Evolutionary conservation across 2,113 vertebrate species (phyloP), one percentile per base, ranked within the genome.

Genomic region (Anoura caudifer): DNA sequence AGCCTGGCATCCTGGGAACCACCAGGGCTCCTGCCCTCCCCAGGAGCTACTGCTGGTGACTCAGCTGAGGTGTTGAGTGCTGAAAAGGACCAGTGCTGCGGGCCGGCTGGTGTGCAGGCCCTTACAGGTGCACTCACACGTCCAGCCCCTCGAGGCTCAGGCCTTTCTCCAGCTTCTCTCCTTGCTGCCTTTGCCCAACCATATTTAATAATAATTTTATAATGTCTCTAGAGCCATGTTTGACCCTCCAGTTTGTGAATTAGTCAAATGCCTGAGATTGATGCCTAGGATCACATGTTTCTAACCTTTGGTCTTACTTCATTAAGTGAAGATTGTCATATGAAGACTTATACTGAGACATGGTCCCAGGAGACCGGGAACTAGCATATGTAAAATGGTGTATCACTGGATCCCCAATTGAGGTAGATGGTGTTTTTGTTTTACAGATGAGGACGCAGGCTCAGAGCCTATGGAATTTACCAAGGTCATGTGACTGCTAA

Each of bases 21-120:
- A 3, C 28, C 1, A 2, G 54, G 17, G 22, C 22, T 38, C 36
- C 26, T 22, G 7, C 22, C 10, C 47, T 28, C 59, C 7, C 16
- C 2, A 0, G n/a, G 47, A 50, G 22, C 33, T 61, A 26, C 41
- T 81, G 56, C 54, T 3, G 22, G 63, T 3, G 28, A 47, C 54
- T 8, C 24, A 52, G 33, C 41, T 5, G 36, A 26, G 22, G 50
- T 33, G 7, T 17, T 26, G 14, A 2, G 0, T 1, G 3, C 43
- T 31, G 61, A 43, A 0, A 11, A 90, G 6, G 43, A 33, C 17
- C 31, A 31, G 6, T 26, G 7, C 50, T 1, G 1, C 5, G 38
- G 52, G 19, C 56, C 36, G 16, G n/a, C 26, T 31, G 31, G 15
- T 13, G 17, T 33, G 33, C 26, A 22, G 38, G 5, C n/a, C 26